Evolutionary conservation across 2,888 invertebrate species (phyloP), one percentile per base, ranked within the genome.

Genomic region (Apotomis turbidana): DNA sequence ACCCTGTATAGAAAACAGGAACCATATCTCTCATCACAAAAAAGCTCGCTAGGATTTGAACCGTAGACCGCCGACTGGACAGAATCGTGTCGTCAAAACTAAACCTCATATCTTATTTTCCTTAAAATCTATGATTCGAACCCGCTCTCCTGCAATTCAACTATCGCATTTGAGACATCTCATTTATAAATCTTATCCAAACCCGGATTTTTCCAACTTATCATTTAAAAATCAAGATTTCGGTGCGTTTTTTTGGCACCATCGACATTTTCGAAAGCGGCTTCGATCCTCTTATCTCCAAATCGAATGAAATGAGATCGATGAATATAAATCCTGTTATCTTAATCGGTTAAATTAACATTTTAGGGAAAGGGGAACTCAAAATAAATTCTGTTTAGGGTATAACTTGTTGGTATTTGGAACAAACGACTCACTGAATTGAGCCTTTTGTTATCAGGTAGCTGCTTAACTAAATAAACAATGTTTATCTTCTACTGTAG

Each of bases 271-370:
- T 64, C 46, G 41, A 70, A 64, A 70, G 61, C 57, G 57, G 62
- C 55, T 10, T 27, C 70, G 57, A 57, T 70, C 51, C 52, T 44
- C 68, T 68, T 72, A 72, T 72, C 68, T 68, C 63, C 58, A 68
- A 71, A 68, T 72, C 72, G 44, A 72, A 72, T 72, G 63, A 72
- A 72, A 59, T 51, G 68, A 72, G 72, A 72, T 72, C 72, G 58
- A 72, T 63, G 63, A 63, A 63, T 72, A 72, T 72, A 72, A 72
- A 72, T 72, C 68, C 68, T 63, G 68, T 68, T 72, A 72, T 72
- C 72, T 72, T 58, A 72, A 72, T 72, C 52, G 68, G 13, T 63
- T 63, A 72, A 72, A 72, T 72, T 72, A 72, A 68, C 72, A 68
- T 72, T 68, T 71, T 68, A 72, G 63, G 72, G 68, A 72, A 72